Base-by-base conservation (phyloP, 1,140 invertebrate genomes). In the Augochlora pura region DNA sequence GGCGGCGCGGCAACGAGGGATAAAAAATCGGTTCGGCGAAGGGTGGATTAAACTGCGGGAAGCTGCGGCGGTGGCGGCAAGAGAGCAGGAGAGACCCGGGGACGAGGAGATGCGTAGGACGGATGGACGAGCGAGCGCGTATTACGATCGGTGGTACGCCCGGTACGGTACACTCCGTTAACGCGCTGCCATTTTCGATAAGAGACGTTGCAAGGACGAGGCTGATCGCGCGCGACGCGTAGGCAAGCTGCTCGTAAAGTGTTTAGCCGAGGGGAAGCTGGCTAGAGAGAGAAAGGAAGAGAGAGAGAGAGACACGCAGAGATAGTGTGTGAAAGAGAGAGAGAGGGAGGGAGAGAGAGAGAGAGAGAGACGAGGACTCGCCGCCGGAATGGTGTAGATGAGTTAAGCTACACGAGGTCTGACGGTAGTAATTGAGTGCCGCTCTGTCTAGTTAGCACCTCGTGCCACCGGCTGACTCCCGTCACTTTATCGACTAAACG, bases 401-500 rank as follows among this genome's bases (percentile, higher is more conserved):
- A 88, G 89, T 90, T 92, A 91, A 92, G 89, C 90, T 92, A 92
- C 90, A 93, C 90, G 88, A 93, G 90, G 85, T 92, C 88, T 92
- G 92, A 92, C 92, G 91, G 88, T 92, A 93, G 92, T 93, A 93
- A 93, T 93, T 93, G 92, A 93, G 91, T 92, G 91, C 91, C 88
- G 92, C 87, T 93, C 86, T 93, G 91, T 93, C 90, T 93, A 91
- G 91, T 93, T 93, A 93, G 86, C 87, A 87, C 82, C 83, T 88
- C 82, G 83, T 74, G 82, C 75, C 80, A 67, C 81, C 83, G 76
- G 80, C 82, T 86, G 85, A 87, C 85, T 91, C 88, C 91, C 90
- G 90, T 90, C 91, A 91, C 86, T 87, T 91, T 91, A 91, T 91
- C 90, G 90, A 88, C 86, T 91, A 86, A 88, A 90, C 88, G 88